Percentiles rank a stretch among this genome's conserved stretches.
Conservation (phyloP, 1,140 invertebrate species). For the Polyergus mexicanus region DNA sequence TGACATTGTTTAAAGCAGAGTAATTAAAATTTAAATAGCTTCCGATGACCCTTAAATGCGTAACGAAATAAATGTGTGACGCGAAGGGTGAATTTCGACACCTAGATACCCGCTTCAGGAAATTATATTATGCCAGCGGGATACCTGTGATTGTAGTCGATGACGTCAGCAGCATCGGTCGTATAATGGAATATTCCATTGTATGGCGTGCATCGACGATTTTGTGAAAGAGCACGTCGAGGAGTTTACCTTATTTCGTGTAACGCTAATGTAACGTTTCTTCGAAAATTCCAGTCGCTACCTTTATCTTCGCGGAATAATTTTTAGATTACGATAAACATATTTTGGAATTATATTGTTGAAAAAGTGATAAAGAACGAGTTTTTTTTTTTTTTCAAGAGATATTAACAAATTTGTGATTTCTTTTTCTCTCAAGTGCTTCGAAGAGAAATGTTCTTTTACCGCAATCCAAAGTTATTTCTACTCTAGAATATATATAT, state of each 20-base stretch:
- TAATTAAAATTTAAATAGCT: slow-evolving; percentile 60
- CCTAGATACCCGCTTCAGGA: slow-evolving; percentile 56
- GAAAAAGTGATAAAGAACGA: too few species aligned
- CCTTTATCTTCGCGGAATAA: not conserved
- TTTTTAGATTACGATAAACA: not conserved
- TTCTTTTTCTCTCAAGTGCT: too few species aligned
- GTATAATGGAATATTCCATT: slow-evolving; percentile 53
- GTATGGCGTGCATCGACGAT: slow-evolving; percentile 32
- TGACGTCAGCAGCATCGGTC: slow-evolving; percentile 58
- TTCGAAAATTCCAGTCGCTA: not conserved
- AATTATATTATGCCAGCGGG: slow-evolving; percentile 65
- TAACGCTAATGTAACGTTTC: not conserved
- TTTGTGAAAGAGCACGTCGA: slow-evolving; percentile 15
- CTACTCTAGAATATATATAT: too few species aligned
- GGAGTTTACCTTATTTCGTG: slow-evolving; percentile 31
- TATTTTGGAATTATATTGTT: too few species aligned
- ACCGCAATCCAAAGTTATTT: too few species aligned
- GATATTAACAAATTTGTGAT: too few species aligned
- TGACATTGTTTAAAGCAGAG: slow-evolving; percentile 20
- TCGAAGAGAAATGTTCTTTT: too few species aligned
- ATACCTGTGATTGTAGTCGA: slow-evolving; percentile 44
- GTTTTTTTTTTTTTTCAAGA: too few species aligned
- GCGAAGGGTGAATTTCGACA: slow-evolving; percentile 59
- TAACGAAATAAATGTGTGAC: slow-evolving; percentile 61
- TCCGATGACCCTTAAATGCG: slow-evolving; percentile 58